Evolutionary conservation across 2,113 vertebrate species (phyloP).

Genomic region (Psephotus haematonotus): DNA sequence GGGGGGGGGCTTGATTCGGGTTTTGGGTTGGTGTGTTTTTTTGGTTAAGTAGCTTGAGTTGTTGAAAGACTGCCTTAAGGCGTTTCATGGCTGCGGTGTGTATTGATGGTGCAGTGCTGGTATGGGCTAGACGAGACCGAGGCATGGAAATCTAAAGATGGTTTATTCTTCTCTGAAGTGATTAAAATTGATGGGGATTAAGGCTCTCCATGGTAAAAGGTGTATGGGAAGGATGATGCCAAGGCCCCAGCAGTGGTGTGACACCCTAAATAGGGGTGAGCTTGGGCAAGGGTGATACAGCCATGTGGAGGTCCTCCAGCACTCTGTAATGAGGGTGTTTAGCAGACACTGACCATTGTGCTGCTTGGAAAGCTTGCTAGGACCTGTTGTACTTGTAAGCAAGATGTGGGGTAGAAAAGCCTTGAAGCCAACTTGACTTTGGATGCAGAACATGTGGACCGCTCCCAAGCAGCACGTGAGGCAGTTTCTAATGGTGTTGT

Average conservation of each 20-base stretch:
- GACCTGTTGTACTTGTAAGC: fast-evolving
- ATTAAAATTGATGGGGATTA: not conserved
- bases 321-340: not conserved
- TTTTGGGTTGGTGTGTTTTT: not conserved
- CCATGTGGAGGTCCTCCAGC: fast-evolving
- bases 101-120: not conserved
- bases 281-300: not conserved
- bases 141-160: not conserved
- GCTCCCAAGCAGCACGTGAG: not conserved
- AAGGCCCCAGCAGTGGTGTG: not conserved
- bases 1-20: fast-evolving
- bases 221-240: not conserved
- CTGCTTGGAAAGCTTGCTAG: fast-evolving
- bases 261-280: fast-evolving
- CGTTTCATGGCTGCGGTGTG: not conserved
- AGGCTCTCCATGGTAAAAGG: not conserved
- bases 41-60: not conserved
- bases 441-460: fast-evolving
- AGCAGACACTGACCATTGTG: fast-evolving
- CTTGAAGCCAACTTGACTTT: not conserved
- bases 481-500: not conserved
- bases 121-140: not conserved
- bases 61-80: not conserved
- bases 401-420: no score
- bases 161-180: not conserved